Conservation (phyloP, 2,113 vertebrate genomes). For the Pachypanchax playfairii region DNA sequence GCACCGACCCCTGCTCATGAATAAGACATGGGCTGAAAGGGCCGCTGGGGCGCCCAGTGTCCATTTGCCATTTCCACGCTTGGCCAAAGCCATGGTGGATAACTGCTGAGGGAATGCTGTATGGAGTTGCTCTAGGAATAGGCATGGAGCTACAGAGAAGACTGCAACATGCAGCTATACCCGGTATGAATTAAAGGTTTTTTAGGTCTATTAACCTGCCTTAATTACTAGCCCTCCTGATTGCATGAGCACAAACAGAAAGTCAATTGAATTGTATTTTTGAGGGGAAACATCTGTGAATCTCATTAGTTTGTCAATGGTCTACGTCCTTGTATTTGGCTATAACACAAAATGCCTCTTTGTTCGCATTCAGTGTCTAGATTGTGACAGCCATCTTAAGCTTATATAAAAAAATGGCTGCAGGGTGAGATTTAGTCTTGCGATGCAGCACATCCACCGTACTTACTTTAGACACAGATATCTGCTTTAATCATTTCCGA, state of each 20-base stretch:
- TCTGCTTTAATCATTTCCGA: constrained; percentile 53
- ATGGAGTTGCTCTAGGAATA: constrained; percentile 53
- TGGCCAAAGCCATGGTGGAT: constrained; percentile 70
- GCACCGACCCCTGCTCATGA: constrained; percentile 71
- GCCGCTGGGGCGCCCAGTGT: constrained; percentile 59
- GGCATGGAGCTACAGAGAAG: constrained; percentile 41
- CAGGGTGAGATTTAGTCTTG: constrained; percentile 48
- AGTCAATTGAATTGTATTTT: constrained; percentile 48
- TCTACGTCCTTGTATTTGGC: neutral
- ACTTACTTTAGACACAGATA: constrained; percentile 54
- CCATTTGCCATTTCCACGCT: constrained; percentile 80
- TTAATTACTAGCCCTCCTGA: constrained; percentile 46
- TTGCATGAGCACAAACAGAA: constrained; percentile 41
- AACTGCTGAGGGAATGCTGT: constrained; percentile 55
- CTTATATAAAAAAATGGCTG: constrained; percentile 42
- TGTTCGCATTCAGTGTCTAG: constrained; percentile 8
- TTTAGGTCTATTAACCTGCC: constrained; percentile 46
- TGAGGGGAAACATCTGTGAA: constrained; percentile 47
- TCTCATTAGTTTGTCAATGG: constrained; percentile 19
- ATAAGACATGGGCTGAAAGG: constrained; percentile 75
- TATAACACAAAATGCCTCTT: constrained; percentile 12
- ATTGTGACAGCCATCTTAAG: constrained; percentile 22
- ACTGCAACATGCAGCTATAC: constrained; percentile 40
- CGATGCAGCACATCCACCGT: constrained; percentile 26
- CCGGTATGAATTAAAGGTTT: constrained; percentile 51